Evolutionary conservation across 2,113 vertebrate species (phyloP).

Genomic region (Donacobius atricapilla): DNA sequence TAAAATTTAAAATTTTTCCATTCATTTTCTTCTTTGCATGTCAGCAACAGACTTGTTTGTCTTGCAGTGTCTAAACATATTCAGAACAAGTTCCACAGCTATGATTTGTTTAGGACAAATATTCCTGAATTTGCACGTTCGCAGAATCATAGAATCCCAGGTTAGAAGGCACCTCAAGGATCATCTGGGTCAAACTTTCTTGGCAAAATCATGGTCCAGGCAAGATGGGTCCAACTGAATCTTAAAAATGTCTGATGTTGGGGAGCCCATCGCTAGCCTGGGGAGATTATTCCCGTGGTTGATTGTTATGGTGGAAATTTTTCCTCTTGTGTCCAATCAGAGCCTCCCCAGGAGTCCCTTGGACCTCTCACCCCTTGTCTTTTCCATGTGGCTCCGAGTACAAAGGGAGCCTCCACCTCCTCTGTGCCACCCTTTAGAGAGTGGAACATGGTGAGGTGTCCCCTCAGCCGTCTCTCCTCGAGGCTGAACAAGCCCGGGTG

Average conservation of each 20-base stretch:
- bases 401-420: not conserved
- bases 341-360: not conserved
- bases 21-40: not conserved
- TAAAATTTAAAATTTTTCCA: not conserved
- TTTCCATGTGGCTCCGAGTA: rapidly evolving
- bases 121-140: not conserved
- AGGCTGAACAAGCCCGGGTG: not conserved
- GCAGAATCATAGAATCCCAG: not conserved
- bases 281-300: not conserved
- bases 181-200: too few species aligned
- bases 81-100: not conserved
- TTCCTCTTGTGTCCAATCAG: not conserved
- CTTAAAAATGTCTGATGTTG: rapidly evolving
- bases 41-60: not conserved
- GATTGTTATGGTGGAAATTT: too few species aligned
- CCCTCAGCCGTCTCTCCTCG: not conserved
- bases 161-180: not conserved
- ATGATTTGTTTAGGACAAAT: not conserved
- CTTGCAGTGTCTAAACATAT: not conserved
- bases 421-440: not conserved
- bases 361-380: too few species aligned
- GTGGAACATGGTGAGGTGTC: not conserved
- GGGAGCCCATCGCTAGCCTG: not conserved
- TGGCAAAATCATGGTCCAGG: not conserved
- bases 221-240: not conserved